Base-by-base conservation (phyloP, 1,140 invertebrate species). In the Chionoecetes opilio region DNA sequence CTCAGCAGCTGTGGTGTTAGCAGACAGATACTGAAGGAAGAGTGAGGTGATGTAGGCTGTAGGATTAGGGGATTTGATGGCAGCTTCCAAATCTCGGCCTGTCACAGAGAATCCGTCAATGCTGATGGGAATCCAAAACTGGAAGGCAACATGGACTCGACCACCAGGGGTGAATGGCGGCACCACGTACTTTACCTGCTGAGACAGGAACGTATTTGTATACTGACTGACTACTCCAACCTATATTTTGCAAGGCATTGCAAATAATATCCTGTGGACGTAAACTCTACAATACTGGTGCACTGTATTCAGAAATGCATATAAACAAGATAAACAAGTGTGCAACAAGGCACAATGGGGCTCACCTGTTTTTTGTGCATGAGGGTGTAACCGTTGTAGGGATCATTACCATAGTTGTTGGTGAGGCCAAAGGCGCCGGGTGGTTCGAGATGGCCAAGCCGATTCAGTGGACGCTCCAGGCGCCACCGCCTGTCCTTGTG, bases 91-190 rank as follows among this genome's bases (percentile, higher is more conserved):
- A 46, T 95, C 94, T 26, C 91, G 94, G 29, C 94, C 46, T 5
- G 75, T 92, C 34, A 95, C 84, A 9, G 91, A 95, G 46, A 95
- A 95, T 6, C 94, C 94, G 8, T 90, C 90, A 11, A 95, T 29
- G 34, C 90, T 95, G 84, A 95, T 88, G 82, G 94, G 94, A 41
- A 95, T 91, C 94, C 94, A 95, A 91, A 95, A 95, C 46, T 95
- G 94, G 75, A 95, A 92, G 2, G 90, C 94, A n/a, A 95, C 94
- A 46, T 92, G 29, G 90, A 95, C 94, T 17, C 90, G 34, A 26
- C 94, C 94, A 6, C 94, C 94, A 1, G 94, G 94, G 0, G 94
- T 95, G 34, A 95, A 95, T 21, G 94, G 94, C n/a, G 94, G 94
- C 26, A 95, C 46, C 21, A 95, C 94, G 38, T 95, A 95, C 29